Base-by-base conservation (phyloP, 2,113 vertebrate species). In the Oncorhynchus gorbuscha region DNA sequence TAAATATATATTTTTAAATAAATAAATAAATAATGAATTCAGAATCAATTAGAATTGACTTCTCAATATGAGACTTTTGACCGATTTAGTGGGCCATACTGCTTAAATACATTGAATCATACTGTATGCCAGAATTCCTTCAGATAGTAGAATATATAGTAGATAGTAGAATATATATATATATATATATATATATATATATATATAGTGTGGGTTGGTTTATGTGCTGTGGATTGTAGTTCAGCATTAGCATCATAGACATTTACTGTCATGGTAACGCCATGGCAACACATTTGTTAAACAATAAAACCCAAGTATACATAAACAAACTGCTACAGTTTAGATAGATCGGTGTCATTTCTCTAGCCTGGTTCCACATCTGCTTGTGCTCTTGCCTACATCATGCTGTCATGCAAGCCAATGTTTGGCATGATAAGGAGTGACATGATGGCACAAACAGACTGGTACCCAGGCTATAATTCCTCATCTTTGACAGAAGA, bases 231-330 rank as follows among this genome's bases (percentile, higher is more conserved):
- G 6, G 61, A 71, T 45, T 30, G 9, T 45, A 82, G 72, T 73
- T 69, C 48, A 80, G 13, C 16, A 76, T 24, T 20, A 66, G 74
- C 28, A 69, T 61, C 22, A 69, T 66, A 51, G 18, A 18, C 67
- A 74, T 67, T 14, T 2, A 74, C 1, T 30, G 4, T 22, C 28
- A 45, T 2, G 71, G 67, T 3, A 5, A 51, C 6, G n/a, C 35
- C 32, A 69, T 65, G 22, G 55, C 30, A 16, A 35, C 30, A 72
- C 24, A n/a, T 66, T 2, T 22, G 24, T 20, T 71, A 26, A n/a
- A 65, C 35, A 30, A 28, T 24, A 26, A 18, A 48, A 22, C 22
- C 51, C 32, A 61, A 12, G 26, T 2, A 65, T 48, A 39, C 9
- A 39, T 39, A 9, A 8, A 39, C 9, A 58, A 64, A 71, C 76